These are phyloP conservation scores for Hirtodrosophila trivittata DNA, from an alignment of 2,888 invertebrate genomes.

Conservation along the genomic window DNA sequence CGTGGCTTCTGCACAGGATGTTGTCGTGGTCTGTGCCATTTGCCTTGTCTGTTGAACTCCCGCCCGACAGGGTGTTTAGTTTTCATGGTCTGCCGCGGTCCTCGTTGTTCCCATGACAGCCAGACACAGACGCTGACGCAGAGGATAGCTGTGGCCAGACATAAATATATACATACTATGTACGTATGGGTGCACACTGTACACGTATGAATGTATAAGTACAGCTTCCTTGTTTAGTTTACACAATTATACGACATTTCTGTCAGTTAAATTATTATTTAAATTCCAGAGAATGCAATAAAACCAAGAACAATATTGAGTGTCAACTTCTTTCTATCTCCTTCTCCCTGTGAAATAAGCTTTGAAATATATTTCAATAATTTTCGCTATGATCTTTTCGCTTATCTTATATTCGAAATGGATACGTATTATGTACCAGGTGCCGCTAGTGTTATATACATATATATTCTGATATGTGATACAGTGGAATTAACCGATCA, in stretches of 20 bases:
- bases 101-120: slow-evolving; percentile 39
- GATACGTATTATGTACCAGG: not conserved
- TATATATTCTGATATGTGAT: not conserved
- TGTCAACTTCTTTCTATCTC: too few species aligned
- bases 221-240: not conserved
- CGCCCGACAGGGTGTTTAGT: slow-evolving; percentile 43
- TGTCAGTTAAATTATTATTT: slow-evolving; percentile 1
- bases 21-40: slow-evolving; percentile 47
- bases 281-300: too few species aligned
- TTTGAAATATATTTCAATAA: too few species aligned
- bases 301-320: too few species aligned
- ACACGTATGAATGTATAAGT: not conserved
- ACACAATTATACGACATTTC: slow-evolving; percentile 12
- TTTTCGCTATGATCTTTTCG: too few species aligned
- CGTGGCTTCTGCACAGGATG: slow-evolving; percentile 59
- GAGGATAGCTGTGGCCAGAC: slow-evolving; percentile 18
- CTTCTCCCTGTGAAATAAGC: too few species aligned
- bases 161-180: slow-evolving; percentile 8
- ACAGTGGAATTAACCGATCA: not conserved
- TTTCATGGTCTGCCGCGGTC: slow-evolving; percentile 48
- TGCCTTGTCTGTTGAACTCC: slow-evolving; percentile 32
- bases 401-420: not conserved
- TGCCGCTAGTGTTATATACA: not conserved
- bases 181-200: not conserved
- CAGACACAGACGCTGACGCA: slow-evolving; percentile 13